Percentiles rank a stretch among this genome's conserved stretches.
These are phyloP conservation scores for Drosophila ogumai DNA, from an alignment of 1,140 invertebrate genomes.

Conservation along the genomic window DNA sequence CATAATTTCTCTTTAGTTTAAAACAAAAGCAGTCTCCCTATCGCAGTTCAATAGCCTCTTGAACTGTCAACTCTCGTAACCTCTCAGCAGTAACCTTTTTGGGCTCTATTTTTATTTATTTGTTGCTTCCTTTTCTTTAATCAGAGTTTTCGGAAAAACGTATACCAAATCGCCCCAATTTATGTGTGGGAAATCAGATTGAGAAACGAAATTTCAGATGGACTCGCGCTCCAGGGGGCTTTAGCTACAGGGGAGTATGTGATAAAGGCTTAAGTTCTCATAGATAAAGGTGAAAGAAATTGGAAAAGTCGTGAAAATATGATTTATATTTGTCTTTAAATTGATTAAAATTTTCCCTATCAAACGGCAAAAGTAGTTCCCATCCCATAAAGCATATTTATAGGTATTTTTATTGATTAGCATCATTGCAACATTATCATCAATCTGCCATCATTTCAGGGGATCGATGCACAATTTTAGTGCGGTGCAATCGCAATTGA, in stretches of 20 bases:
- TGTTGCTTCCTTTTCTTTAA: neutral
- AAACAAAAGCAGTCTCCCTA: conserved; percentile 45
- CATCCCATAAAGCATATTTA: no score
- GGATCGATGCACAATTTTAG: conserved; percentile 18
- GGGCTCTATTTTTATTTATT: neutral
- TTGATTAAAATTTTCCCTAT: neutral
- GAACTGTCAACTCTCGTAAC: conserved; percentile 30
- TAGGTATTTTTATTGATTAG: conserved; percentile 5
- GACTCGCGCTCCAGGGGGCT: conserved; percentile 7
- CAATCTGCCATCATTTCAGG: conserved; percentile 32
- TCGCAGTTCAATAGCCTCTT: conserved; percentile 70
- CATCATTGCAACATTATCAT: conserved; percentile 23
- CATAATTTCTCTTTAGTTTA: conserved; percentile 55
- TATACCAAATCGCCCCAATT: conserved; percentile 53
- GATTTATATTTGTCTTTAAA: neutral
- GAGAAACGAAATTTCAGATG: neutral
- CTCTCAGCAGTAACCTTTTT: conserved; percentile 24
- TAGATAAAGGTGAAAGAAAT: neutral
- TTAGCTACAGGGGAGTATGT: neutral
- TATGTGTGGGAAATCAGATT: conserved; percentile 37
- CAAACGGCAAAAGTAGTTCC: no score
- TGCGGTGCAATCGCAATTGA: conserved; percentile 29
- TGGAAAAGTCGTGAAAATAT: neutral
- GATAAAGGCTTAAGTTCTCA: neutral
- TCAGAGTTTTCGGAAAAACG: neutral